phyloP scores from a whole-genome alignment of 2,113 vertebrate species.

The Halcyon senegalensis region DNA sequence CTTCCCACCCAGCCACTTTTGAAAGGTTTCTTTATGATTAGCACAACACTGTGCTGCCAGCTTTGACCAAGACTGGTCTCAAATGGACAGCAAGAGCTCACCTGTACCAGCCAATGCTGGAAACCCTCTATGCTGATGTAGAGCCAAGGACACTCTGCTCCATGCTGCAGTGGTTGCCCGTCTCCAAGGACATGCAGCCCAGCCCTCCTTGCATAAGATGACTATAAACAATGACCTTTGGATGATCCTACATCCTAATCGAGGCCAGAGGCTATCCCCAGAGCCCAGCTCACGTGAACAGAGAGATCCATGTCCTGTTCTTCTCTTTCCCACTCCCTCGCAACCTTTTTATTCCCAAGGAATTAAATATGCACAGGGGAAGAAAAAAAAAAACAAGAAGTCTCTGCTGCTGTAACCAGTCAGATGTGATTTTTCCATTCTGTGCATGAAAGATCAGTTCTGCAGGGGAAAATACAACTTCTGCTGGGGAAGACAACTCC shows the following conservation, averaged over 20 bases:
- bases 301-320: not conserved
- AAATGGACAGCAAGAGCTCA: not conserved
- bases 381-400: not conserved
- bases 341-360: not conserved
- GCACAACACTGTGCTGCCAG: not conserved
- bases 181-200: not conserved
- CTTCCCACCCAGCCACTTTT: not conserved
- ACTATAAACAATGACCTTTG: not conserved
- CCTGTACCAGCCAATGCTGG: not conserved
- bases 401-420: not conserved
- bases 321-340: not conserved
- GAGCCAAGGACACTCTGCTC: conserved; percentile 27
- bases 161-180: not conserved
- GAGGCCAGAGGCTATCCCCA: not conserved
- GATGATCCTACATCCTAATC: not conserved
- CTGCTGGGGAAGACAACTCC: not conserved
- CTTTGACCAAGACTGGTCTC: not conserved
- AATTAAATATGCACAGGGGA: not conserved
- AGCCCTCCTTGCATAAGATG: not conserved
- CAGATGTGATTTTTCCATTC: not conserved
- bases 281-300: not conserved
- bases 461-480: not conserved
- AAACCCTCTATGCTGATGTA: not conserved
- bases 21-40: not conserved
- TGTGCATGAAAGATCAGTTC: not conserved